A percentile compares a stretch with the other conserved stretches of the same genome.
phyloP scores from a whole-genome alignment of 2,888 invertebrate species.

The Trachelus iudaicus region DNA sequence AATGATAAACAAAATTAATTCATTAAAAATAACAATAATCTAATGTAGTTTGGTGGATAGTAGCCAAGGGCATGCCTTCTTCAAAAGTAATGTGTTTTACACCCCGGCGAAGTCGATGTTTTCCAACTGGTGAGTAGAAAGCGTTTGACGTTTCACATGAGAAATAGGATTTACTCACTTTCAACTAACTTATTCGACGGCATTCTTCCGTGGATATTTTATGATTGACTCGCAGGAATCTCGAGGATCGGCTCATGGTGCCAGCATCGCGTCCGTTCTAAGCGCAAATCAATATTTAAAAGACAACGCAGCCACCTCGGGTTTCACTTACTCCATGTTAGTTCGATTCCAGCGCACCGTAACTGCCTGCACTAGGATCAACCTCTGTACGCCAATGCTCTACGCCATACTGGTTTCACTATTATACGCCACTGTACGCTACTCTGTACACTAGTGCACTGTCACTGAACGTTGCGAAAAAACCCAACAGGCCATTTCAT shows the following conservation, averaged over 20 bases:
- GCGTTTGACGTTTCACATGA: slow-evolving; percentile 40
- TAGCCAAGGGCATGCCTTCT: slow-evolving; percentile 11
- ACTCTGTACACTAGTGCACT: background rate
- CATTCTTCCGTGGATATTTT: slow-evolving; percentile 32
- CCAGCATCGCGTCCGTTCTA: slow-evolving; percentile 33
- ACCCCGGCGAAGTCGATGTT: slow-evolving; percentile 43
- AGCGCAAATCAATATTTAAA: slow-evolving; percentile 53
- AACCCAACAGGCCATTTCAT: background rate
- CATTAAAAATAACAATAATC: background rate
- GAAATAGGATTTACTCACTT: slow-evolving; percentile 33
- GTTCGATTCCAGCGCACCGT: slow-evolving; percentile 44
- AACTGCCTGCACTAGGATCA: background rate
- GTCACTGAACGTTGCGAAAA: background rate
- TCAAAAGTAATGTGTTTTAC: slow-evolving; percentile 18
- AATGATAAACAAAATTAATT: background rate
- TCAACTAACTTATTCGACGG: slow-evolving; percentile 41
- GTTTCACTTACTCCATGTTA: slow-evolving; percentile 49
- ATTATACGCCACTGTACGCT: background rate
- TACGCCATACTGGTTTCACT: background rate
- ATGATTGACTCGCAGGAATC: slow-evolving; percentile 18
- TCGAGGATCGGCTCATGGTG: slow-evolving; percentile 30
- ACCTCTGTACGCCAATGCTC: background rate
- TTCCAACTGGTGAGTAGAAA: slow-evolving; percentile 33
- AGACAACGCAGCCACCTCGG: slow-evolving; percentile 47
- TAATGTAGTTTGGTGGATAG: background rate